Percentiles rank a stretch among this genome's conserved stretches.
Conservation (phyloP, 2,888 invertebrate species). For the Muscina levida region DNA sequence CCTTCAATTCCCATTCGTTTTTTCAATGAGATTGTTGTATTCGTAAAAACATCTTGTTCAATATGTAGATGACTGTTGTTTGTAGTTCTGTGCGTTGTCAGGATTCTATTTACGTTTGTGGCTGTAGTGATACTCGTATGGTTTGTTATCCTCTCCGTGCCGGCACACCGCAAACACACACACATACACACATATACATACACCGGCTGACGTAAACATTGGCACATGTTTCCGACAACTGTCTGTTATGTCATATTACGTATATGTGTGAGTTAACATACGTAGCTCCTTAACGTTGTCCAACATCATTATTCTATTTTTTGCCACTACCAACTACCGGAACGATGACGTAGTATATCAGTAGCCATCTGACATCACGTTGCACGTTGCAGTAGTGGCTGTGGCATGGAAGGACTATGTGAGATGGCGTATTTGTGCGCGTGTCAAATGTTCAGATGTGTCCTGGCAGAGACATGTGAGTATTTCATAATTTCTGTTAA, state of each 20-base stretch:
- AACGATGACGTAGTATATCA: conserved; percentile 5
- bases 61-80: not conserved
- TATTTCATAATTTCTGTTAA: conserved; percentile 53
- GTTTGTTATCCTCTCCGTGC: not conserved
- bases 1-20: not conserved
- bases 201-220: not conserved
- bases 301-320: conserved; percentile 19
- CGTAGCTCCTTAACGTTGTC: not conserved
- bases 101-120: too few species aligned
- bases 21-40: not conserved
- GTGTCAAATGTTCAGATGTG: conserved; percentile 16
- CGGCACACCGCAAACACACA: not conserved
- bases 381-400: not conserved
- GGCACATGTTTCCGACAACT: not conserved
- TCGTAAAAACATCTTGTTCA: not conserved
- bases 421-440: conserved; percentile 14
- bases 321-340: not conserved
- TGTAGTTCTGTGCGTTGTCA: not conserved
- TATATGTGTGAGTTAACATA: not conserved
- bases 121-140: not conserved
- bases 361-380: conserved; percentile 26
- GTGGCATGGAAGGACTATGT: conserved; percentile 1
- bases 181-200: not conserved
- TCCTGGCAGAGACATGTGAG: conserved; percentile 52
- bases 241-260: conserved; percentile 17